Evolutionary conservation across 2,113 vertebrate species (phyloP), one percentile per base, ranked within the genome.

Genomic region (Campylomormyrus numenius): DNA sequence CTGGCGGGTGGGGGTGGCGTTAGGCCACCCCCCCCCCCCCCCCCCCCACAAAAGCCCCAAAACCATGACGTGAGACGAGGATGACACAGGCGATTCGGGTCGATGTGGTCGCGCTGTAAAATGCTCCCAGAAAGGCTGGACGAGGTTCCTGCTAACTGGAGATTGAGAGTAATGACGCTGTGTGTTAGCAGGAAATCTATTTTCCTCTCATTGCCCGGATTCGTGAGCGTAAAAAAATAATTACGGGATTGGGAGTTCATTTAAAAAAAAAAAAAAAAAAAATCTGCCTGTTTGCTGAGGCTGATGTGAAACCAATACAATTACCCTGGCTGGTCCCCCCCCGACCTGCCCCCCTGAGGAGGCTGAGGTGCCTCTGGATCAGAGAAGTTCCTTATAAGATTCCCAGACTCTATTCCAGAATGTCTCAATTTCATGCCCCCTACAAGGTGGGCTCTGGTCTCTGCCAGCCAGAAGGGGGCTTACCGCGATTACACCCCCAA

Each of bases 261-360:
- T 90, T 88, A 90, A 91, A 93, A 84, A 66, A 86, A 85, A 88
- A 56, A 56, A 56, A 56, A 39, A 2, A 0, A 19, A 53, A 50
- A 77, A 91, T 91, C 10, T 42, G 92, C n/a, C 84, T 91, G 94
- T 93, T 90, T 93, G 88, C 93, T 92, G 91, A 89, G 92, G 85
- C 85, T 94, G 94, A 95, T 93, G 94, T 93, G 94, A 95, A 95
- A 95, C 95, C 95, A 94, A 96, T 95, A 94, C 93, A 87, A 94
- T 95, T 95, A 95, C 94, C 92, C 93, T 87, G 17, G 31, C 92
- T 70, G 93, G 92, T n/a, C 21, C 94, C 21, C 91, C 92, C 92
- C 56, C 90, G 91, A 91, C 85, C n/a, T 89, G 91, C 91, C 92
- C 90, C 91, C 88, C 77, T 92, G 88, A 91, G 92, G 92, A 93